Percentiles rank a stretch among this genome's conserved stretches.
Evolutionary conservation across 2,113 vertebrate genomes (phyloP).

Genomic region (Gavialis gangeticus): DNA sequence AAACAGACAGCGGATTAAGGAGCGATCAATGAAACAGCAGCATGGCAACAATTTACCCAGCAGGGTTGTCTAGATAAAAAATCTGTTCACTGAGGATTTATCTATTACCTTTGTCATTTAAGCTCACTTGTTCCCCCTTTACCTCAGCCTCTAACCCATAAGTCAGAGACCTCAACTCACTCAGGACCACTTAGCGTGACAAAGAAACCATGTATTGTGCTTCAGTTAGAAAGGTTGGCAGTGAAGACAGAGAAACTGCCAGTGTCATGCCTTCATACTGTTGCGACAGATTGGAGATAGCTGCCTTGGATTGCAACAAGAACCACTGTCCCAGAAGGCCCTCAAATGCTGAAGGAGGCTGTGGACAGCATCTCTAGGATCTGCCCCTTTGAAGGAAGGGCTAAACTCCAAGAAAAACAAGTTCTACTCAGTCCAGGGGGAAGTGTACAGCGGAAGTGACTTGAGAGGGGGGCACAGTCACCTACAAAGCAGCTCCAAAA

Average conservation of each 20-base stretch:
- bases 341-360: neutral
- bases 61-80: constrained; percentile 19
- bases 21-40: neutral
- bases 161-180: neutral
- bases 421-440: neutral
- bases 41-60: constrained; percentile 65
- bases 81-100: neutral
- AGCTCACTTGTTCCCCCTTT: neutral
- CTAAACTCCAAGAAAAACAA: neutral
- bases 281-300: neutral
- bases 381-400: neutral
- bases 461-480: neutral
- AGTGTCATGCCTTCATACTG: neutral
- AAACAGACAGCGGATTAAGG: constrained; percentile 46
- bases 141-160: neutral
- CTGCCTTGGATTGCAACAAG: neutral
- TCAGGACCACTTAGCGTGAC: neutral
- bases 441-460: neutral
- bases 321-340: neutral
- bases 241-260: rapidly evolving
- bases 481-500: neutral
- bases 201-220: neutral
- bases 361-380: neutral
- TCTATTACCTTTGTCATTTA: constrained; percentile 49
- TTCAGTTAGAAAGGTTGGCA: rapidly evolving